Percentiles rank a stretch among this genome's conserved stretches.
These are phyloP conservation scores for Tenthredo notha DNA, from an alignment of 2,888 invertebrate genomes.

Conservation along the genomic window DNA sequence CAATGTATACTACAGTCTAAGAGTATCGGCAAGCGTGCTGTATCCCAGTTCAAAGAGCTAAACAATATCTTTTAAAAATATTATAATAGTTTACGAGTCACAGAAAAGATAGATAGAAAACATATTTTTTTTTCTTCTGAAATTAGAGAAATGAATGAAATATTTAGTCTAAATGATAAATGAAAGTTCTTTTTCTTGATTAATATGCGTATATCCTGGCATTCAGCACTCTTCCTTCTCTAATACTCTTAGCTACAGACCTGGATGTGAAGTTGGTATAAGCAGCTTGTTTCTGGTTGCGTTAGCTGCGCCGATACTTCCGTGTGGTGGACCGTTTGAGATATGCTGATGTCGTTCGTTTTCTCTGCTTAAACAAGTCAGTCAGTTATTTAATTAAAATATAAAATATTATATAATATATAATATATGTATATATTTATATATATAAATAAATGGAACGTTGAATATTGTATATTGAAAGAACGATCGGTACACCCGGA, in stretches of 20 bases:
- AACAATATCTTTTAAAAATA: too few relatives aligned
- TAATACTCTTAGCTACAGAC: slow-evolving; percentile 78
- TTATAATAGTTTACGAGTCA: too few relatives aligned
- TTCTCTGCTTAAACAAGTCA: slow-evolving; percentile 78
- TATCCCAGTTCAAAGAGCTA: slow-evolving; percentile 63
- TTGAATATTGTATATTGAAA: slow-evolving; percentile 6
- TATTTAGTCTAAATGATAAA: not conserved
- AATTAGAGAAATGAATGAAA: not conserved
- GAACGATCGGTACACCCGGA: slow-evolving; percentile 51
- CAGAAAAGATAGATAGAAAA: not conserved
- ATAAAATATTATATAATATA: too few relatives aligned
- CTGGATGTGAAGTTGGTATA: slow-evolving; percentile 77
- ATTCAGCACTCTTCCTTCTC: slow-evolving; percentile 71
- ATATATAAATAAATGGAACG: slow-evolving; percentile 52
- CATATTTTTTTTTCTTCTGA: not conserved
- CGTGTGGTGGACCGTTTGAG: slow-evolving; percentile 71
- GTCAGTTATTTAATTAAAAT: slow-evolving; percentile 69
- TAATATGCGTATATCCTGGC: slow-evolving; percentile 54
- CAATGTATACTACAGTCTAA: slow-evolving; percentile 69
- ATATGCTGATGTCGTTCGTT: slow-evolving; percentile 72
- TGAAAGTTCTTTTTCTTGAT: not conserved
- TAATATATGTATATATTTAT: too few relatives aligned
- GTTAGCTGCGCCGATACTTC: slow-evolving; percentile 71
- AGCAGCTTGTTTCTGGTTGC: slow-evolving; percentile 77
- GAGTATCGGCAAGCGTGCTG: slow-evolving; percentile 72